phyloP scores from a whole-genome alignment of 2,888 invertebrate species.

The Troides helena region DNA sequence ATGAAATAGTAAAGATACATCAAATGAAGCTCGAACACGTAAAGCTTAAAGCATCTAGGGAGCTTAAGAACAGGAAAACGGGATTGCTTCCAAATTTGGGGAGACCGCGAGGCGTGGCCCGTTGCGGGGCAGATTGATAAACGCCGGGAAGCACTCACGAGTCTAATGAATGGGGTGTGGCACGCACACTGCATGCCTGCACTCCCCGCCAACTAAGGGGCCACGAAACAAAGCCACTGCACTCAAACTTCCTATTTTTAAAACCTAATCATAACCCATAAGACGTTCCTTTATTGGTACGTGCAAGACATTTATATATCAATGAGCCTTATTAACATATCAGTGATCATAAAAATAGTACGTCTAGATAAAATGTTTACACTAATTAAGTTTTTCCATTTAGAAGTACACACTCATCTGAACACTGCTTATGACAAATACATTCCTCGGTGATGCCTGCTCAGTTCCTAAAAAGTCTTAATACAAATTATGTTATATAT shows the following conservation, averaged over 20 bases:
- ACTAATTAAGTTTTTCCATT: too few species aligned
- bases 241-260: neutral
- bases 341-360: too few species aligned
- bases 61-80: slow-evolving; percentile 6
- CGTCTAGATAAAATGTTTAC: too few species aligned
- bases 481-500: too few species aligned
- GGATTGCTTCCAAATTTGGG: slow-evolving; percentile 24
- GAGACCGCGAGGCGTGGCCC: slow-evolving; percentile 32
- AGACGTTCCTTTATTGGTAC: too few species aligned
- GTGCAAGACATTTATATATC: too few species aligned
- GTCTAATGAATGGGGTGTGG: slow-evolving; percentile 77
- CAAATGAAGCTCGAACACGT: slow-evolving; percentile 16
- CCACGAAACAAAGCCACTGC: neutral
- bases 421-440: too few species aligned
- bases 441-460: too few species aligned
- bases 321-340: too few species aligned
- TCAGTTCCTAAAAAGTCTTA: too few species aligned
- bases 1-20: neutral
- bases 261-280: too few species aligned
- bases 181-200: slow-evolving; percentile 69
- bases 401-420: too few species aligned
- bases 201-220: slow-evolving; percentile 53
- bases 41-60: slow-evolving; percentile 12
- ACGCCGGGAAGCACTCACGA: slow-evolving; percentile 77
- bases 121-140: slow-evolving; percentile 71